These are phyloP conservation scores for Epinephelus coioides DNA, from an alignment of 2,797 vertebrate genomes.

Conservation along the genomic window DNA sequence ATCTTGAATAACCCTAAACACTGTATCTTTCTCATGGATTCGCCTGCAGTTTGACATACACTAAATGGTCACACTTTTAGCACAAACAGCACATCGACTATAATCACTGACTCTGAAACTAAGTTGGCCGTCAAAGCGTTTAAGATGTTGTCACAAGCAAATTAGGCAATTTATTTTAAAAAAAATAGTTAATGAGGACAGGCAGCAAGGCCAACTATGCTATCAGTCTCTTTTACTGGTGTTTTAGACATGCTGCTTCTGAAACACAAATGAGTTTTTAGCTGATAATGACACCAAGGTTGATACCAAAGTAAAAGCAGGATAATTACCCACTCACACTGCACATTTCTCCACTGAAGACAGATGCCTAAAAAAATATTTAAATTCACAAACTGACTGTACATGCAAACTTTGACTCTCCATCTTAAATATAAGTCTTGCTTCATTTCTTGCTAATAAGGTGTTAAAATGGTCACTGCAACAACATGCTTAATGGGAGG, in stretches of 20 bases:
- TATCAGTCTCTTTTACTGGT: conserved; percentile 24
- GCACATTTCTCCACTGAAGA: neutral
- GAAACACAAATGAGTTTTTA: neutral
- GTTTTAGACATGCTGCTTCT: conserved; percentile 1
- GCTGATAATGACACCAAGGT: neutral
- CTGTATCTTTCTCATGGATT: neutral
- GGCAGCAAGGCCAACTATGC: neutral
- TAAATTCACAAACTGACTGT: neutral
- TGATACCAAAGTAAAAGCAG: neutral
- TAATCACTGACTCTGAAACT: conserved; percentile 24
- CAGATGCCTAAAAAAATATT: conserved; percentile 4
- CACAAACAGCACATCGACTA: neutral
- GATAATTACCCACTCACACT: neutral
- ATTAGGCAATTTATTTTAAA: conserved; percentile 21
- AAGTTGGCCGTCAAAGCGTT: conserved; percentile 5
- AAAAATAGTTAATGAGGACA: conserved; percentile 12
- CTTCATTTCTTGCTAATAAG: conserved; percentile 15
- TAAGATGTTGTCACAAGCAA: conserved; percentile 37
- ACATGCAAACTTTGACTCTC: neutral
- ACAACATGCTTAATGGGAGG: conserved; percentile 20
- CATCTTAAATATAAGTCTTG: neutral
- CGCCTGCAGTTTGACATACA: neutral
- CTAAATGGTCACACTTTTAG: conserved; percentile 13
- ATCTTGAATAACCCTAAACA: neutral
- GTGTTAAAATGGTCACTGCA: conserved; percentile 7